A percentile compares a stretch with the other conserved stretches of the same genome.
These are phyloP conservation scores for Scolanthus callimorphus DNA, from an alignment of 92 coral and sea anemone genomes.

Conservation along the genomic window DNA sequence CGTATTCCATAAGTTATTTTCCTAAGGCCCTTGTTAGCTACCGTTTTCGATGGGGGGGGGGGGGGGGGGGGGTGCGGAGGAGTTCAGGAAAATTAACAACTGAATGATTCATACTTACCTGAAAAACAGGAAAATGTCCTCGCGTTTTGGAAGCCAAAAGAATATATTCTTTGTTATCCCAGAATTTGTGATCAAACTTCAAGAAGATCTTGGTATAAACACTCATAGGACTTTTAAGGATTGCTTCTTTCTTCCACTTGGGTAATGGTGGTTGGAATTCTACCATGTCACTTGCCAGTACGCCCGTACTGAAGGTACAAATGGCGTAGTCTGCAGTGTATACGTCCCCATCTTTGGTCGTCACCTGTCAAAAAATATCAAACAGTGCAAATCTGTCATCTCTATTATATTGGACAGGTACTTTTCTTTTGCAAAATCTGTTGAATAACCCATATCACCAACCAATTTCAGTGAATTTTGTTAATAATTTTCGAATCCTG, in stretches of 20 bases:
- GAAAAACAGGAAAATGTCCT: slow-evolving; percentile 49
- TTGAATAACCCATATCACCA: no score
- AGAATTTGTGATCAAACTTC: slow-evolving; percentile 64
- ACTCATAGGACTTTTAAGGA: slow-evolving; percentile 49
- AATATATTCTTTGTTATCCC: slow-evolving; percentile 74
- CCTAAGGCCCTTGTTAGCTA: no score
- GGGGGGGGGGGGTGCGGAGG: no score
- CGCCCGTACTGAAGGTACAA: slow-evolving; percentile 88
- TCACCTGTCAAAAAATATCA: no score
- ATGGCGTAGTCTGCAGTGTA: slow-evolving; percentile 72
- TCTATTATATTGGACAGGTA: no score
- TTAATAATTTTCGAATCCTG: no score
- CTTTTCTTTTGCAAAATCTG: no score
- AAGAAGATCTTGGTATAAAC: slow-evolving; percentile 70
- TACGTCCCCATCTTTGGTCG: slow-evolving; percentile 41
- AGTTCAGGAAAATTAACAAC: no score
- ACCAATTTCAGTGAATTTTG: no score
- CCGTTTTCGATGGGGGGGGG: no score
- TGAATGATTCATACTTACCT: slow-evolving; percentile 11
- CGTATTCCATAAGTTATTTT: no score
- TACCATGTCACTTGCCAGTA: slow-evolving; percentile 59
- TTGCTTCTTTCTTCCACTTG: slow-evolving; percentile 62
- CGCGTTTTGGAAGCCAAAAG: slow-evolving; percentile 33
- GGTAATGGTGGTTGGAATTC: slow-evolving; percentile 73
- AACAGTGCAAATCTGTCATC: no score